Evolutionary conservation across 2,888 invertebrate species (phyloP).

Genomic region (Cephonodes hylas): DNA sequence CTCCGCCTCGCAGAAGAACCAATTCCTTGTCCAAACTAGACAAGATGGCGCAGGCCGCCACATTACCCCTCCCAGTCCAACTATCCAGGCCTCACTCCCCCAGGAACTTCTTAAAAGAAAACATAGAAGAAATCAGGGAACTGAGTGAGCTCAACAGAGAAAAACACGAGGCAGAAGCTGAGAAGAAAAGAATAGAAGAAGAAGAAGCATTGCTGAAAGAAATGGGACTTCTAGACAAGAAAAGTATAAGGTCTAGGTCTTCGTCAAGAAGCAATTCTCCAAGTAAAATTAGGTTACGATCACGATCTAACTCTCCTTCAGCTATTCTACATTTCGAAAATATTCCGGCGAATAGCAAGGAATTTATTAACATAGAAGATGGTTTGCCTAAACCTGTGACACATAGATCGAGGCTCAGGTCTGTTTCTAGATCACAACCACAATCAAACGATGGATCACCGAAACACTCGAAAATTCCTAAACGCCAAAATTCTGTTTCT

Average conservation of each 20-base stretch:
- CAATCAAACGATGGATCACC: constrained; percentile 75
- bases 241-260: constrained; percentile 35
- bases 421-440: constrained; percentile 68
- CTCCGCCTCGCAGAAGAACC: constrained; percentile 68
- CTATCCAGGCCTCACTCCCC: constrained; percentile 64
- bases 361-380: constrained; percentile 53
- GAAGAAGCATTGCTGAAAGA: constrained; percentile 73
- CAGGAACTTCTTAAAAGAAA: constrained; percentile 72
- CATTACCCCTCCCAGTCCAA: constrained; percentile 52
- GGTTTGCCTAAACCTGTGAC: constrained; percentile 50
- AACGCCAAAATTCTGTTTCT: constrained; percentile 71
- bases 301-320: constrained; percentile 71
- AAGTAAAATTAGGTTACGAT: constrained; percentile 60
- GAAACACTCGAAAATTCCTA: constrained; percentile 74
- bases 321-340: constrained; percentile 61
- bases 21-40: constrained; percentile 66
- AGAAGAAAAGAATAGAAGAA: constrained; percentile 64
- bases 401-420: constrained; percentile 60
- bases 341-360: constrained; percentile 44
- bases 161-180: constrained; percentile 71
- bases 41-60: constrained; percentile 67
- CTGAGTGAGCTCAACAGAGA: constrained; percentile 75
- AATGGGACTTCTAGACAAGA: constrained; percentile 70
- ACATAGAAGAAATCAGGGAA: constrained; percentile 74
- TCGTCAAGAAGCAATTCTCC: constrained; percentile 70